phyloP scores from a whole-genome alignment of 2,888 invertebrate genomes.

The Drosophila gaucha region DNA sequence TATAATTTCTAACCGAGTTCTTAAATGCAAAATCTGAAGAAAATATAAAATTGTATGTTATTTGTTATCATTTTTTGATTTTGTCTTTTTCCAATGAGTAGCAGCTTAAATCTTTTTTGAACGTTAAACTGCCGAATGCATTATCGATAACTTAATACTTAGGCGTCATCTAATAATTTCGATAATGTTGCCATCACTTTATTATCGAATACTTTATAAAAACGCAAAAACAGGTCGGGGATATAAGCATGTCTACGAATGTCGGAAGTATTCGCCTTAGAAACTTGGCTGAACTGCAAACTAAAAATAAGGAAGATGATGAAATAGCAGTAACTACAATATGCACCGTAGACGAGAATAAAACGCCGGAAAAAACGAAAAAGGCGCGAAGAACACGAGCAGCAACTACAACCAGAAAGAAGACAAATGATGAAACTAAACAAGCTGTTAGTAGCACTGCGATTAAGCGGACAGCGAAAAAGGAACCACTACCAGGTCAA shows the following conservation, averaged over 20 bases:
- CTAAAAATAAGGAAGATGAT: background rate
- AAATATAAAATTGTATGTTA: background rate
- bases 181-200: background rate
- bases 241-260: slow-evolving; percentile 25
- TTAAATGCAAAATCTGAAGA: background rate
- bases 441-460: slow-evolving; percentile 12
- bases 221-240: slow-evolving; percentile 3
- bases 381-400: slow-evolving; percentile 37
- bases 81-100: background rate
- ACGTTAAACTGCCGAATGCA: slow-evolving; percentile 1
- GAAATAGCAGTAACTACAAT: background rate
- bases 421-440: slow-evolving; percentile 4
- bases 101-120: no score
- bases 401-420: slow-evolving; percentile 57
- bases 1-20: background rate
- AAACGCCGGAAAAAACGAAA: slow-evolving; percentile 53
- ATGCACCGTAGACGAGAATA: background rate
- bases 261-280: slow-evolving; percentile 62
- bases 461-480: slow-evolving; percentile 52
- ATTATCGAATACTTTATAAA: background rate
- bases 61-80: background rate
- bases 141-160: background rate
- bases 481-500: slow-evolving; percentile 66
- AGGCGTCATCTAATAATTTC: background rate
- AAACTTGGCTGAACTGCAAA: slow-evolving; percentile 45